Base-by-base conservation (phyloP, 2,888 invertebrate genomes). In the Atrina japonica region DNA sequence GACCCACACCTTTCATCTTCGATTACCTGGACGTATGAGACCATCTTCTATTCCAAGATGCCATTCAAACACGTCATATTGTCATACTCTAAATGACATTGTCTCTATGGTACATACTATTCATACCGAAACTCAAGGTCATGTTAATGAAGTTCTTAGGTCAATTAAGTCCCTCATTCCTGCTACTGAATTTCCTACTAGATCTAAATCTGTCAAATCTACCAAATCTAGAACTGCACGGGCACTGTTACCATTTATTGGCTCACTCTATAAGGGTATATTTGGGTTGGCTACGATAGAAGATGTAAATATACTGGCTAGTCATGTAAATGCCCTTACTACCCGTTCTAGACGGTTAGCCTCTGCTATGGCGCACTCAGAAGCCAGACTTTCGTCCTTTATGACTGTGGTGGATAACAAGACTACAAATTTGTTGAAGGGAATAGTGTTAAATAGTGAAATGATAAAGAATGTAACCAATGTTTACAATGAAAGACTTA, bases 1-100 rank as follows among this genome's bases (percentile, higher is more conserved):
- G 58, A 58, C 45, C 11, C 65, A 55, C 29, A 65, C 65, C 5
- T 65, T 65, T 29, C 41, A 65, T 41, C n/a, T 55, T 11, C 25
- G 55, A 14, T 45, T 65, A 30, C 65, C 65, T 9, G 58, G 23
- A 18, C 40, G 23, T 2, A 2, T 40, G 16, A 35, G n/a, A n/a
- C n/a, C 16, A 11, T 14, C 35, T 3, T 23, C 21, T 9, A 27
- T 53, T 16, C 43, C 64, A 18, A 55, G n/a, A 45, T 55, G 58
- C 23, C 23, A 30, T 14, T 30, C 41, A 43, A 55, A 43, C 43
- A 21, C 30, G 30, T 40, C 29, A n/a, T 18, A 55, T 55, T 65
- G 65, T 55, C 40, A n/a, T 21, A 23, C 30, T 3, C 25, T 65
- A 9, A 65, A 55, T 45, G 41, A 55, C 43, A 55, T 55, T 25